Conservation (phyloP, 2,113 vertebrate genomes). For the Pollimyrus isidori region DNA sequence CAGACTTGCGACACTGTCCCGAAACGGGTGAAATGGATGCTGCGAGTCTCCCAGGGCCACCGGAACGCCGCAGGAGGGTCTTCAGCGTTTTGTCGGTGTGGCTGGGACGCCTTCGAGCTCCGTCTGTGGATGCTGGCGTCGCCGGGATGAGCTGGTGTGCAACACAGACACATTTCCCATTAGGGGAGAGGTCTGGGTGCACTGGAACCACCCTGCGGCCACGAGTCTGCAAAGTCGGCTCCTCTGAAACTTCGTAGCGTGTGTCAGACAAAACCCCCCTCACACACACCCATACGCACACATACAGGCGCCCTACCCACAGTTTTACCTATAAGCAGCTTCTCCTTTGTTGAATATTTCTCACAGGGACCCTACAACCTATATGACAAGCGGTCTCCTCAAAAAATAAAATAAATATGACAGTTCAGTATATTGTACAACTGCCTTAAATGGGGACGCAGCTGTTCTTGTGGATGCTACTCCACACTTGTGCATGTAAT, state of each 20-base stretch:
- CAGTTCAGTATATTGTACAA: background rate
- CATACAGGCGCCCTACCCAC: background rate
- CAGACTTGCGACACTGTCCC: background rate
- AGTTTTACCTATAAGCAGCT: background rate
- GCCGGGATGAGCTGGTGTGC: background rate
- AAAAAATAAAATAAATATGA: background rate
- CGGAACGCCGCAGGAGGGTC: background rate
- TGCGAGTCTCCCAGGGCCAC: background rate
- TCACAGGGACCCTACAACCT: background rate
- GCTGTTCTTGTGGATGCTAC: background rate
- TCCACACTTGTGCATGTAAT: background rate
- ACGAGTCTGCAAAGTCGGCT: background rate
- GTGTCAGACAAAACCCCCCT: background rate
- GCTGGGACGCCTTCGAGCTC: background rate
- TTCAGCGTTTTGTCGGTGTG: background rate
- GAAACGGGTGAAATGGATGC: background rate
- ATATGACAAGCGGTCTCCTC: background rate
- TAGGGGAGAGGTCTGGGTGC: background rate
- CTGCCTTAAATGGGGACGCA: background rate
- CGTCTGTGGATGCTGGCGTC: constrained; percentile 10
- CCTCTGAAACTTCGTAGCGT: background rate
- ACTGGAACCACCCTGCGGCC: background rate
- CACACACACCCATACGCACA: background rate
- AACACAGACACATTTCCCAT: background rate
- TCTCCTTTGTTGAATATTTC: background rate